Percentiles rank a stretch among this genome's conserved stretches.
phyloP scores from a whole-genome alignment of 2,113 vertebrate species.

The Rhombomys opimus region DNA sequence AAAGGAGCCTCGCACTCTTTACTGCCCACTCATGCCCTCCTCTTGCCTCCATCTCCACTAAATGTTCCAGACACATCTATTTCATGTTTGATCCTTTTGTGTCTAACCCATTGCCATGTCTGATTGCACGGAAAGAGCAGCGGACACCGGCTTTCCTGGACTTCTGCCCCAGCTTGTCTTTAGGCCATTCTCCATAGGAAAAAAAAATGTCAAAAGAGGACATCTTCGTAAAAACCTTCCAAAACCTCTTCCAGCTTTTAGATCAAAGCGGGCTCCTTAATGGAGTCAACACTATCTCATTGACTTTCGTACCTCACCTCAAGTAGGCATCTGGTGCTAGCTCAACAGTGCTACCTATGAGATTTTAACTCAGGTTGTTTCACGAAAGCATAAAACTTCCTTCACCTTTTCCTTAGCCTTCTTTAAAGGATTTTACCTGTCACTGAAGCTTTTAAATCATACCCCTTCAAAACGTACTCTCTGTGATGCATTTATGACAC shows the following conservation, averaged over 20 bases:
- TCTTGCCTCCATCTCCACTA: not conserved
- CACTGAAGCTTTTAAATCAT: not conserved
- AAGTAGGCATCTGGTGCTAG: too few species aligned
- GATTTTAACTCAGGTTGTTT: not conserved
- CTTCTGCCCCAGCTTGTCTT: not conserved
- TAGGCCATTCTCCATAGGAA: not conserved
- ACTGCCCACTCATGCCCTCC: not conserved
- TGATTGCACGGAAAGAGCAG: not conserved
- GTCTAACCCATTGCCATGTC: not conserved
- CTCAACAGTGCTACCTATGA: not conserved
- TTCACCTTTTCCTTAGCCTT: not conserved
- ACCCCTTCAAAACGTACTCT: not conserved
- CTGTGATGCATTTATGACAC: not conserved
- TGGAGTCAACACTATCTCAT: not conserved
- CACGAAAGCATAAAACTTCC: not conserved
- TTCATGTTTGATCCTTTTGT: not conserved
- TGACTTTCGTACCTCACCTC: not conserved
- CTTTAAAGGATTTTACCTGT: not conserved
- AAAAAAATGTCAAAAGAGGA: not conserved
- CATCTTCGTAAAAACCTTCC: not conserved
- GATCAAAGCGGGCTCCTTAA: not conserved
- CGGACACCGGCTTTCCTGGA: not conserved
- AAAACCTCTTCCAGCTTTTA: not conserved
- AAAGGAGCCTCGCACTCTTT: not conserved
- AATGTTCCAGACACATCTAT: not conserved